Evolutionary conservation across 2,113 vertebrate genomes (phyloP).

Genomic region (Xenus cinereus): DNA sequence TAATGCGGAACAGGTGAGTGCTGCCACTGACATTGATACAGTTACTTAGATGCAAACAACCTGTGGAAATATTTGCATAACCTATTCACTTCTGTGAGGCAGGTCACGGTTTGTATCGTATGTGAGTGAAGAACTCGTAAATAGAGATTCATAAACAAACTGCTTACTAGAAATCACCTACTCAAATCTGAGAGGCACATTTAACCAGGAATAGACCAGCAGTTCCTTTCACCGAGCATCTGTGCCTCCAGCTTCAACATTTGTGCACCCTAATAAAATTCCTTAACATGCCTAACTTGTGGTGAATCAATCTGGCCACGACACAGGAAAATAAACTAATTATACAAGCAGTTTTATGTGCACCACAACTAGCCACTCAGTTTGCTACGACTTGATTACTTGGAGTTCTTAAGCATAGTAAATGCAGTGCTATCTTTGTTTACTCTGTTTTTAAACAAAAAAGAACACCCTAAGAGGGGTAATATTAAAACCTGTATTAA

Average conservation of each 20-base stretch:
- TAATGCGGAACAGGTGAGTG: neutral
- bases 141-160: constrained; percentile 17
- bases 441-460: neutral
- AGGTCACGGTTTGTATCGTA: neutral
- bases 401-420: neutral
- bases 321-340: constrained; percentile 8
- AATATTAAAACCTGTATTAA: neutral
- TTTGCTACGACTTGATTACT: neutral
- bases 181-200: neutral
- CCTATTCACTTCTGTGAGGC: neutral
- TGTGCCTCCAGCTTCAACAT: neutral
- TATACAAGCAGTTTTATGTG: neutral
- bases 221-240: neutral
- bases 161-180: neutral
- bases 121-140: neutral
- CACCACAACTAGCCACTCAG: neutral
- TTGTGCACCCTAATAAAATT: neutral
- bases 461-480: neutral
- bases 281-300: neutral
- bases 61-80: constrained; percentile 2
- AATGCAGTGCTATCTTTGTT: neutral
- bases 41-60: neutral
- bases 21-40: neutral
- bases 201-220: neutral
- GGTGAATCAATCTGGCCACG: neutral